Evolutionary conservation across 1,140 invertebrate genomes (phyloP).

Genomic region (Latrodectus geometricus): DNA sequence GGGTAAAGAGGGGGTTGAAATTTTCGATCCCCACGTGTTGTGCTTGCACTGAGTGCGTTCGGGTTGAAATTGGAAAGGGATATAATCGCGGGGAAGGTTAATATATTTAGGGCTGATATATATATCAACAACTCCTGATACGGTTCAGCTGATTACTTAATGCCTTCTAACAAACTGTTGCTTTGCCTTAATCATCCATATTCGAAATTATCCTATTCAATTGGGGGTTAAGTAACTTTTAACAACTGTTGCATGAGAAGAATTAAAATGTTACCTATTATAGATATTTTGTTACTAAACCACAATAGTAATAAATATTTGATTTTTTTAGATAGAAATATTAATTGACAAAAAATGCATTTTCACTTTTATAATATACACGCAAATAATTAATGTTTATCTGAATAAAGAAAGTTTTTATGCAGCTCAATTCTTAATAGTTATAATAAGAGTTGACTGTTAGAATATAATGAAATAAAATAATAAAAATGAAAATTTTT

Average conservation of each 20-base stretch:
- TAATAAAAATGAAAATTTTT: too few relatives aligned
- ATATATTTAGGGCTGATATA: background rate
- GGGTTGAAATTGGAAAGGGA: background rate
- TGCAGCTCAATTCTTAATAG: too few relatives aligned
- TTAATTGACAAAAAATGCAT: too few relatives aligned
- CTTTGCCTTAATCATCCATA: background rate
- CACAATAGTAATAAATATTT: too few relatives aligned
- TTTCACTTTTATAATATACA: too few relatives aligned
- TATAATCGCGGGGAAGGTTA: background rate
- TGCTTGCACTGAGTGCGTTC: background rate
- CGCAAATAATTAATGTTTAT: too few relatives aligned
- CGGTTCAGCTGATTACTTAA: background rate
- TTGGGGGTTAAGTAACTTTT: background rate
- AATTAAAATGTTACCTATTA: too few relatives aligned
- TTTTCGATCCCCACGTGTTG: constrained; percentile 2
- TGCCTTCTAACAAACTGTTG: background rate
- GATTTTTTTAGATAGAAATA: too few relatives aligned
- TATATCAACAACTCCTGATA: background rate
- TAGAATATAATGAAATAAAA: too few relatives aligned
- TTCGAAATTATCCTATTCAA: background rate
- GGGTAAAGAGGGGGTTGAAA: background rate
- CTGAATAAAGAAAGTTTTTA: too few relatives aligned
- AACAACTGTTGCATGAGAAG: background rate
- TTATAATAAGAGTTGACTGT: too few relatives aligned
- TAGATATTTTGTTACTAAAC: too few relatives aligned